These are phyloP conservation scores for Tanytarsus gracilentus DNA, from an alignment of 2,888 invertebrate genomes.

Conservation along the genomic window DNA sequence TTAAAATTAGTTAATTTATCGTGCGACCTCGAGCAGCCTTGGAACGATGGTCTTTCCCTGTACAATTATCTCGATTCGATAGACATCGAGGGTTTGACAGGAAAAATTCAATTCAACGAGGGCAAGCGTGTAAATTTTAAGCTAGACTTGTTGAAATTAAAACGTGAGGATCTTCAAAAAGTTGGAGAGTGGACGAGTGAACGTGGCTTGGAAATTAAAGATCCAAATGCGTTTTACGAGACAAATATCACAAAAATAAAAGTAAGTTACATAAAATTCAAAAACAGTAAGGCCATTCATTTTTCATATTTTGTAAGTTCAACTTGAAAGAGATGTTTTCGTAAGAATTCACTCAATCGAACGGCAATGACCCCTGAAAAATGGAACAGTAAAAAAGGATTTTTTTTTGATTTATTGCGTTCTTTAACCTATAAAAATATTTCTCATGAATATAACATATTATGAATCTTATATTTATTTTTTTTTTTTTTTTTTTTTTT, in stretches of 20 bases:
- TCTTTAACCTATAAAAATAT: too few relatives aligned
- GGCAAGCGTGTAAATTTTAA: conserved; percentile 76
- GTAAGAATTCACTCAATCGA: neutral
- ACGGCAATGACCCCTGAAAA: too few relatives aligned
- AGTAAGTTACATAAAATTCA: too few relatives aligned
- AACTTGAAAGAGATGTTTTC: too few relatives aligned
- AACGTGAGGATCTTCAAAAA: conserved; percentile 66
- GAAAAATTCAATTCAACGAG: conserved; percentile 75
- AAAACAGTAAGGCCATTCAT: too few relatives aligned
- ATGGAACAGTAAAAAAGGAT: too few relatives aligned
- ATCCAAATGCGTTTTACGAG: conserved; percentile 76
- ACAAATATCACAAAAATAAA: conserved; percentile 77
- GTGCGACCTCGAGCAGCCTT: conserved; percentile 68
- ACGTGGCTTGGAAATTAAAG: conserved; percentile 70
- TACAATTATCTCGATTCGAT: conserved; percentile 68
- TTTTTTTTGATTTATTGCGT: too few relatives aligned
- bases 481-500: too few relatives aligned
- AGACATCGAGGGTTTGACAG: conserved; percentile 69
- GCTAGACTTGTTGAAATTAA: conserved; percentile 73
- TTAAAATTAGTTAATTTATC: conserved; percentile 66
- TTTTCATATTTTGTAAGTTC: too few relatives aligned
- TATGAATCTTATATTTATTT: too few relatives aligned
- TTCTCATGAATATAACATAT: too few relatives aligned
- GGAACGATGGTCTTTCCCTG: conserved; percentile 67
- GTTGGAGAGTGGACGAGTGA: conserved; percentile 75